Evolutionary conservation across 2,113 vertebrate genomes (phyloP).

Genomic region (Donacobius atricapilla): DNA sequence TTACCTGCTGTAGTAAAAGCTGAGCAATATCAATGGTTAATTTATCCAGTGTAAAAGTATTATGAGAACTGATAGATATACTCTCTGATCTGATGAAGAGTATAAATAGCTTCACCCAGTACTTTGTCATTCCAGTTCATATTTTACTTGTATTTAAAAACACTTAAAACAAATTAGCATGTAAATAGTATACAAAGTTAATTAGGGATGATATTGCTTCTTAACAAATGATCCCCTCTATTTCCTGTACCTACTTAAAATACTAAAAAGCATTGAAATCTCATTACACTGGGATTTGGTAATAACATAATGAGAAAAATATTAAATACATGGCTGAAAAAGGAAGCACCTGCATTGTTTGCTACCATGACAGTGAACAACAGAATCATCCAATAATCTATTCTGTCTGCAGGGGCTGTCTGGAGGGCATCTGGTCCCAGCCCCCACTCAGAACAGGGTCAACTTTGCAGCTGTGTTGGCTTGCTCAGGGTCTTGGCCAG

Average conservation of each 20-base stretch:
- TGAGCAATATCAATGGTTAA: neutral
- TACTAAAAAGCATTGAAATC: conserved; percentile 1
- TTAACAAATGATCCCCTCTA: neutral
- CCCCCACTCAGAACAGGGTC: neutral
- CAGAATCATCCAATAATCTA: neutral
- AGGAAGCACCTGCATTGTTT: conserved; percentile 48
- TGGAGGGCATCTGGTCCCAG: conserved; percentile 36
- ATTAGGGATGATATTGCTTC: neutral
- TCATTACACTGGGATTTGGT: neutral
- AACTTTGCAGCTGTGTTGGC: neutral
- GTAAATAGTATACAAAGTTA: neutral
- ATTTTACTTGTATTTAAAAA: neutral
- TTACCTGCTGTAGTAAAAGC: neutral
- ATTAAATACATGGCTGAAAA: conserved; percentile 27
- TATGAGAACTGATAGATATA: neutral
- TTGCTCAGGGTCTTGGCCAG: neutral
- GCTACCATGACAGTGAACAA: conserved; percentile 48
- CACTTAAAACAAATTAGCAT: neutral
- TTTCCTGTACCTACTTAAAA: conserved; percentile 24
- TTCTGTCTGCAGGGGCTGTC: neutral
- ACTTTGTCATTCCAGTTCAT: neutral
- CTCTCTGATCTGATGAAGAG: neutral
- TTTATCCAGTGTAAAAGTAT: neutral
- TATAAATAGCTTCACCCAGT: neutral
- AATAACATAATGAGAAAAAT: conserved; percentile 26